These are phyloP conservation scores for Thyatira batis DNA, from an alignment of 2,888 invertebrate genomes.

Conservation along the genomic window DNA sequence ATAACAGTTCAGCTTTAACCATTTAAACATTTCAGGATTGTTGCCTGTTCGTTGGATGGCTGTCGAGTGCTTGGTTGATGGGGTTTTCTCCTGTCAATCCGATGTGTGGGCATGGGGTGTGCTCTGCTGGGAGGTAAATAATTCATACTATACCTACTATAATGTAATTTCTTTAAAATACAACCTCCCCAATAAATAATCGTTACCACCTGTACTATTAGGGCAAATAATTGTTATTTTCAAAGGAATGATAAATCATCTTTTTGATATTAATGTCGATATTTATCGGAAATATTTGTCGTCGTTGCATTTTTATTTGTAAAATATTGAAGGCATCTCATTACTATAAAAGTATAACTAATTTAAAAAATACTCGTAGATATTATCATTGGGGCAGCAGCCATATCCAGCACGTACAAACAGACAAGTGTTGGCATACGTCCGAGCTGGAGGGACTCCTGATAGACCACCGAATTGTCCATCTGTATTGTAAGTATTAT, in stretches of 20 bases:
- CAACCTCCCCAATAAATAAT: neutral
- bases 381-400: constrained; percentile 96
- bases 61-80: constrained; percentile 97
- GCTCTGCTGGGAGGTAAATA: constrained; percentile 92
- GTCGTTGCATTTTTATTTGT: too few relatives aligned
- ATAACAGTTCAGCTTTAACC: neutral
- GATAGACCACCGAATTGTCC: constrained; percentile 93
- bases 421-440: constrained; percentile 94
- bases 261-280: too few relatives aligned
- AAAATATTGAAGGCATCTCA: too few relatives aligned
- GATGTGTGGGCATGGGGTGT: constrained; percentile 98
- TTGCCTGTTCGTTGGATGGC: constrained; percentile 99
- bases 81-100: constrained; percentile 97
- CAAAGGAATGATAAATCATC: too few relatives aligned
- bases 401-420: constrained; percentile 97
- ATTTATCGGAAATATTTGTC: too few relatives aligned
- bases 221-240: too few relatives aligned
- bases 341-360: too few relatives aligned
- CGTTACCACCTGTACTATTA: too few relatives aligned
- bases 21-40: constrained; percentile 80
- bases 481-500: constrained; percentile 85
- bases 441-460: constrained; percentile 93
- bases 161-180: too few relatives aligned
- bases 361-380: too few relatives aligned
- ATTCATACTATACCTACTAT: too few relatives aligned